Evolutionary conservation across 1,140 invertebrate species (phyloP), one percentile per base, ranked within the genome.

Genomic region (Pygmarrhopalites habei): DNA sequence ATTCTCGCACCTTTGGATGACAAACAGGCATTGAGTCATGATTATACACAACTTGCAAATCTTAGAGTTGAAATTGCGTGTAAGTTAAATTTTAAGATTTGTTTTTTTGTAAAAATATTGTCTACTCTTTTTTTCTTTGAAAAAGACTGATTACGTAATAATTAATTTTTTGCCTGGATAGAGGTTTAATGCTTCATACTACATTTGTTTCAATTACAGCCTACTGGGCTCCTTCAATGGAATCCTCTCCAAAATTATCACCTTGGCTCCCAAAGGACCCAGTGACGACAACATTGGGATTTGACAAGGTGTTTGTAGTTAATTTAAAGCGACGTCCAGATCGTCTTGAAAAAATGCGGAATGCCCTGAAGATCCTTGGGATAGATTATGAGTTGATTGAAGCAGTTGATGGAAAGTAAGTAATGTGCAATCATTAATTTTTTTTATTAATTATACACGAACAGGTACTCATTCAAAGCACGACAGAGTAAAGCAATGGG

Each of bases 391-490:
- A 85, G 52, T 74, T 83, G 58, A 74, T 93, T 10, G 79, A 88
- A 65, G 95, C 95, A 23, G 82, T 95, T 7, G 95, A 98, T 81
- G 95, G 94, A 71, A 86, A 83, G 86, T 91, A 78, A 79, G 79
- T 43, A 51, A 30, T 2, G 28, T n/a, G n/a, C n/a, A n/a, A n/a
- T n/a, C n/a, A n/a, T n/a, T n/a, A n/a, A n/a, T n/a, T n/a, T n/a
- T n/a, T n/a, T n/a, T n/a, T n/a, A n/a, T n/a, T n/a, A n/a, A n/a
- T n/a, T n/a, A n/a, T n/a, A n/a, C n/a, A n/a, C n/a, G n/a, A n/a
- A n/a, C n/a, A n/a, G n/a, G n/a, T n/a, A n/a, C n/a, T n/a, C n/a
- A n/a, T n/a, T n/a, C n/a, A n/a, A n/a, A n/a, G n/a, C n/a, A n/a
- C n/a, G n/a, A n/a, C n/a, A n/a, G n/a, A n/a, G n/a, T n/a, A n/a